Evolutionary conservation across 2,888 invertebrate genomes (phyloP), one percentile per base, ranked within the genome.

Genomic region (Melinopterus prodromus): DNA sequence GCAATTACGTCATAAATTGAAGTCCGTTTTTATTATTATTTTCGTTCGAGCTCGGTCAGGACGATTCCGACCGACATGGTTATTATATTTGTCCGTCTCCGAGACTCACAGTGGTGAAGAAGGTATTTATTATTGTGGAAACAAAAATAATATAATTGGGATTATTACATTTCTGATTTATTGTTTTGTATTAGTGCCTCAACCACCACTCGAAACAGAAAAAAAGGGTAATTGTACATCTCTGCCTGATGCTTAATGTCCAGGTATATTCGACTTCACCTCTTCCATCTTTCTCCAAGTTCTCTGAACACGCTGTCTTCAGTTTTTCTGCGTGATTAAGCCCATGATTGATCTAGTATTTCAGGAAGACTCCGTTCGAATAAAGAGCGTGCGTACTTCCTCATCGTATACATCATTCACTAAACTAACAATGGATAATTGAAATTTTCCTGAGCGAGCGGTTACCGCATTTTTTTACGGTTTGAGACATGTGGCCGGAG

Each of bases 1-100:
- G 85, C 85, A 86, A 86, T 86, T 86, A 86, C 85, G 83, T 85
- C 85, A 86, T 85, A 86, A 86, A 86, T 86, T 85, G 85, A 84
- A 84, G 84, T 81, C 82, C 75, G 83, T 84, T 85, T 84, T 85
- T 85, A 82, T 84, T 84, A 82, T 84, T 86, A 82, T 83, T 79
- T 80, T 74, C 15, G 16, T 53, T 53, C 53, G 53, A 26, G 26
- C 12, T 53, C 53, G 53, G 53, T 12, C 37, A 36, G 74, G 74
- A 74, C 35, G 74, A 35, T 35, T 74, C 74, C 35, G 36, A 35
- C 74, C 36, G n/a, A 16, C 74, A 36, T 37, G 74, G 26, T 74
- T 74, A 74, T 74, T 74, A 74, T 74, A 74, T 74, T 74, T 37
- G 74, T 74, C 74, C 74, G 74, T 74, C 35, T 26, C 74, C 36